phyloP scores from a whole-genome alignment of 2,113 vertebrate genomes.

The Ariopsis seemanni region DNA sequence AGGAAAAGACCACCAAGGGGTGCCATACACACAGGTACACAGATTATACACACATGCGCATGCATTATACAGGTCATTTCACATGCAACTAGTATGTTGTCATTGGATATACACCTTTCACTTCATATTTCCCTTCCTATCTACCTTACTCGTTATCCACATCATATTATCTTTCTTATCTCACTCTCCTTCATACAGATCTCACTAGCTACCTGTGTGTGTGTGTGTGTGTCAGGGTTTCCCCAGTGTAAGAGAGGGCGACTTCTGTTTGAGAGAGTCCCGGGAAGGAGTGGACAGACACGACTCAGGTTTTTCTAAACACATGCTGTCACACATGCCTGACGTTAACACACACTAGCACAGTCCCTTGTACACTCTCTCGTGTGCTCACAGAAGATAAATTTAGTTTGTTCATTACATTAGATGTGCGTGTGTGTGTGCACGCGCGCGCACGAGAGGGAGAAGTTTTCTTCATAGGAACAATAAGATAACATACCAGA shows the following conservation, averaged over 20 bases:
- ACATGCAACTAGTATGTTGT: background rate
- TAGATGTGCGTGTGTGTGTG: background rate
- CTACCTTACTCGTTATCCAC: too few relatives aligned
- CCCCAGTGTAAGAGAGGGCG: slow-evolving; percentile 75
- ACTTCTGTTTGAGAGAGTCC: slow-evolving; percentile 83
- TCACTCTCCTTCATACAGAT: background rate
- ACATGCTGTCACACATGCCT: background rate
- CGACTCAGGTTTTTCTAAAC: slow-evolving; percentile 83
- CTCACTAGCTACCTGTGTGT: background rate
- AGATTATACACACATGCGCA: background rate
- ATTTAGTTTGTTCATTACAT: background rate
- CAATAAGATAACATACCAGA: too few relatives aligned
- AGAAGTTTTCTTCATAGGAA: too few relatives aligned
- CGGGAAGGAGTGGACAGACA: slow-evolving; percentile 88
- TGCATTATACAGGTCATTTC: background rate
- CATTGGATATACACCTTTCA: background rate
- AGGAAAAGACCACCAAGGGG: slow-evolving; percentile 69
- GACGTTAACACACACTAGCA: background rate
- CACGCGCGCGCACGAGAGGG: too few relatives aligned
- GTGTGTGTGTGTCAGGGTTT: slow-evolving; percentile 55
- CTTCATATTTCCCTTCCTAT: too few relatives aligned
- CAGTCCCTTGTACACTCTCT: too few relatives aligned
- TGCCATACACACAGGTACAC: slow-evolving; percentile 22
- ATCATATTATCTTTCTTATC: background rate
- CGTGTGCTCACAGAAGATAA: background rate